Conservation (phyloP, 2,888 invertebrate genomes). For the Drosophila infuscata region DNA sequence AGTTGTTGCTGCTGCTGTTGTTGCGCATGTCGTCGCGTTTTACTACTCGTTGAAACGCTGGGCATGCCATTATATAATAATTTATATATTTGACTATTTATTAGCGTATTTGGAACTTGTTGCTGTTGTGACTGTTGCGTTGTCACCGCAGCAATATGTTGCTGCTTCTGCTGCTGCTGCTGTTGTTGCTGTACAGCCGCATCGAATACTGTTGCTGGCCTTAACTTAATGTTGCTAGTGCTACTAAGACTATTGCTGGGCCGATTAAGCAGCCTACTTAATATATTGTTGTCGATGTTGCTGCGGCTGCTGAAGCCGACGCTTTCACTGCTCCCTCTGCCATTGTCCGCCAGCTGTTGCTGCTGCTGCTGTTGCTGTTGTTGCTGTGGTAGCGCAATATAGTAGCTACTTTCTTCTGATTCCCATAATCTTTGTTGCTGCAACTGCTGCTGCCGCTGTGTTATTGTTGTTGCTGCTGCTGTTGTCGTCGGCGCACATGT, state of each 20-base stretch:
- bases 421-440: conserved; percentile 41
- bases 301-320: conserved; percentile 46
- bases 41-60: conserved; percentile 62
- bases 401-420: conserved; percentile 61
- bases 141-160: conserved; percentile 46
- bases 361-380: conserved; percentile 28
- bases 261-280: conserved; percentile 77
- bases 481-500: conserved; percentile 81
- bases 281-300: conserved; percentile 72
- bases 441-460: conserved; percentile 34
- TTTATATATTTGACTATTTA: conserved; percentile 84
- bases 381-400: conserved; percentile 59
- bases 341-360: conserved; percentile 47
- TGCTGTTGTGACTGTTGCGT: conserved; percentile 74
- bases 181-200: conserved; percentile 51
- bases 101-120: conserved; percentile 84
- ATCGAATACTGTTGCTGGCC: conserved; percentile 81
- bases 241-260: conserved; percentile 71
- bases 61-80: conserved; percentile 69
- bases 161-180: conserved; percentile 47
- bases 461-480: conserved; percentile 59
- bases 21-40: conserved; percentile 73
- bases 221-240: conserved; percentile 75
- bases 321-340: conserved; percentile 68
- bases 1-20: conserved; percentile 33